Evolutionary conservation across 1,140 invertebrate species (phyloP).

Genomic region (Mycetomoellerius zeteki): DNA sequence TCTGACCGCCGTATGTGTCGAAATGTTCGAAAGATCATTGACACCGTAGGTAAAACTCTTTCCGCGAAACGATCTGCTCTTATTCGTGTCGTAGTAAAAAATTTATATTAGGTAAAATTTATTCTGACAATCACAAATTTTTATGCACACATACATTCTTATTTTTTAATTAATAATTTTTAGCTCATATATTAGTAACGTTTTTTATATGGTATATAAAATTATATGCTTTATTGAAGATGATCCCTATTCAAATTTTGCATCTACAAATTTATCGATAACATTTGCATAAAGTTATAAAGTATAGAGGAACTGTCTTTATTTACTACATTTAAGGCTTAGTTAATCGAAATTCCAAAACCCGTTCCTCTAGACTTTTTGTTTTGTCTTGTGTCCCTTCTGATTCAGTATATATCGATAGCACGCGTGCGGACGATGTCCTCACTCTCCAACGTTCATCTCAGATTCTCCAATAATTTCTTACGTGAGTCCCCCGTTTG

Average conservation of each 20-base stretch:
- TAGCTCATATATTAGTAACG: not conserved
- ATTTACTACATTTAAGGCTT: slow-evolving; percentile 21
- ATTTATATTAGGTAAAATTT: not conserved
- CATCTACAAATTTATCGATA: slow-evolving; percentile 13
- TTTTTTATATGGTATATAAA: slow-evolving; percentile 5
- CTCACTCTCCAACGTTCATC: not conserved
- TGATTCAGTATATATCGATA: not conserved
- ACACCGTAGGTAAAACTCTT: not conserved
- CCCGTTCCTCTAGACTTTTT: not conserved
- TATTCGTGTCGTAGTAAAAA: slow-evolving; percentile 7
- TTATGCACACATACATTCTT: not conserved
- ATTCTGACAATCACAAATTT: not conserved
- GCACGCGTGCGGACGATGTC: slow-evolving; percentile 23
- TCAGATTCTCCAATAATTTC: slow-evolving; percentile 37
- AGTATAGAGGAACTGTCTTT: slow-evolving; percentile 7
- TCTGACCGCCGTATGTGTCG: not conserved
- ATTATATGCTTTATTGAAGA: slow-evolving; percentile 10
- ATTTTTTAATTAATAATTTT: not conserved
- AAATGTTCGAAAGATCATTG: not conserved
- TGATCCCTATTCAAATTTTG: slow-evolving; percentile 8
- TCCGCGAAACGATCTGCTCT: not conserved
- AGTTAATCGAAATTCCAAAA: slow-evolving; percentile 26
- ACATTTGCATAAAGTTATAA: slow-evolving; percentile 26
- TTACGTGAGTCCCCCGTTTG: slow-evolving; percentile 4
- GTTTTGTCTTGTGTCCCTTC: not conserved